Evolutionary conservation across 2,797 vertebrate genomes (phyloP), one percentile per base, ranked within the genome.

Genomic region (Pelochelys cantorii): DNA sequence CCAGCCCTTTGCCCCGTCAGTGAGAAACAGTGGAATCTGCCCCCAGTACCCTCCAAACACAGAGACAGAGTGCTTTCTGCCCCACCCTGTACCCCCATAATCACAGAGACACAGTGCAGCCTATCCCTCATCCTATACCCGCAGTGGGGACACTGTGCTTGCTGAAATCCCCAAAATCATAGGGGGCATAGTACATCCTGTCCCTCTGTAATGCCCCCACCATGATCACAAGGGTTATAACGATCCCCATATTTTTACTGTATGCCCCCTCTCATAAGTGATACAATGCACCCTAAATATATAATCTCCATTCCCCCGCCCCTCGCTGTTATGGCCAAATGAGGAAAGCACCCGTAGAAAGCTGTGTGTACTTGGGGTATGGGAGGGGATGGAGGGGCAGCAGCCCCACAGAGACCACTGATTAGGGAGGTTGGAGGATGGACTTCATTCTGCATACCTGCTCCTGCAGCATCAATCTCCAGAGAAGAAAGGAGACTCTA

Each of bases 41-140:
- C 20, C 1, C 7, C n/a, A 20, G 18, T 71, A 23, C 68, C 2
- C 10, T 2, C 68, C 31, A 18, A 27, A 25, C 37, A 25, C 0
- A 1, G 7, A 20, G 55, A 29, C 31, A 55, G 53, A 12, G 9
- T 68, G 5, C 5, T 1, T 59, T 34, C 31, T 52, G 15, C 13
- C 55, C 9, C 25, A 3, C 2, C 20, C 57, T 85, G 31, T 42
- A 2, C n/a, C 68, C 11, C 1, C 0, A 12, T 60, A 27, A 29
- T 1, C 3, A 27, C 1, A 1, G 18, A 80, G 31, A 84, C 2
- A 1, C 13, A 15, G n/a, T 9, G 22, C 2, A 1, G 22, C 2
- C 68, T 71, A 18, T 34, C 34, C 22, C 11, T 15, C 53, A 54
- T 54, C 53, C 53, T 54, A 12, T 54, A 54, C 53, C 53, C 13